Conservation (phyloP, 2,888 invertebrate species). For the Heliconius charithonia region DNA sequence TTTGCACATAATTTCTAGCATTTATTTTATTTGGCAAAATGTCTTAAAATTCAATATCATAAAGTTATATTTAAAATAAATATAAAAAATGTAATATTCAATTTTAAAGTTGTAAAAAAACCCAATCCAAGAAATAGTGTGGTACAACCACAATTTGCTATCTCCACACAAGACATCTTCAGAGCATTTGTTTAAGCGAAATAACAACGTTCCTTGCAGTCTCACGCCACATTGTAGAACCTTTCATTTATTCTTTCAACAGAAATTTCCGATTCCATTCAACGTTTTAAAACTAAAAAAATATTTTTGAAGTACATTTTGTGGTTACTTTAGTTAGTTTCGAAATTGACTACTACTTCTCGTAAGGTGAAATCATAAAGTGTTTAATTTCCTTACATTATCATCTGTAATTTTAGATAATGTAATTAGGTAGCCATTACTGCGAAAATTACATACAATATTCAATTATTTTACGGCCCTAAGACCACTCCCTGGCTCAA, state of each 20-base stretch:
- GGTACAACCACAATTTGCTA: constrained; percentile 18
- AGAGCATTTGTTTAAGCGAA: constrained; percentile 8
- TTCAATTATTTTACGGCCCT: no score
- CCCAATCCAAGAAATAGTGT: not conserved
- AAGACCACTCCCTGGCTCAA: no score
- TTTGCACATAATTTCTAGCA: no score
- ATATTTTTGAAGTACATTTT: not conserved
- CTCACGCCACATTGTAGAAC: not conserved
- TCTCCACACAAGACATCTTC: not conserved
- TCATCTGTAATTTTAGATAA: no score
- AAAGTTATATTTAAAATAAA: no score
- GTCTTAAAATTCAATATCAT: no score
- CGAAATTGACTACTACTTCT: not conserved
- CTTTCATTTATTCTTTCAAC: not conserved
- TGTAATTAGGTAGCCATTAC: no score
- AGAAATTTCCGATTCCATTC: not conserved
- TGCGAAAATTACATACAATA: no score
- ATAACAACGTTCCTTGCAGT: constrained; percentile 5
- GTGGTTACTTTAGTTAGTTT: not conserved
- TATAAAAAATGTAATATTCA: not conserved
- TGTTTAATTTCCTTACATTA: no score
- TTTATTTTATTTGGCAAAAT: no score
- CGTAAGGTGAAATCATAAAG: not conserved
- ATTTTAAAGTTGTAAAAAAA: not conserved
- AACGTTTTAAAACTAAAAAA: not conserved